Percentiles rank a stretch among this genome's conserved stretches.
Conservation (phyloP, 2,797 vertebrate species). For the Rhincodon typus region DNA sequence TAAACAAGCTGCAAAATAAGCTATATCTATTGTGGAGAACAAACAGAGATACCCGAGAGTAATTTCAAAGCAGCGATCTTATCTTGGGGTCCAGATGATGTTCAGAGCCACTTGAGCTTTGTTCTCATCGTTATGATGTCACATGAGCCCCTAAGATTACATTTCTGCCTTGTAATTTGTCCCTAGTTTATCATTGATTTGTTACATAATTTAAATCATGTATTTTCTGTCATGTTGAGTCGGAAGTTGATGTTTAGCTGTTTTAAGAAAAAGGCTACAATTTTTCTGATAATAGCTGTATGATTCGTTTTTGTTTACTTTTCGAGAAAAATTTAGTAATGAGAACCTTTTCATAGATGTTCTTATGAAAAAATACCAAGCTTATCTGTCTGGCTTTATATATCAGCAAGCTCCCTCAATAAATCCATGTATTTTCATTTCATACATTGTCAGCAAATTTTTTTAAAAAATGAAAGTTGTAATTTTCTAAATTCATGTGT, state of each 20-base stretch:
- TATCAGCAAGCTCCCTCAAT: neutral
- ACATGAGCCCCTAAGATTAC: conserved; percentile 2
- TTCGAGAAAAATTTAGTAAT: neutral
- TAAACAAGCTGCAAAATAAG: neutral
- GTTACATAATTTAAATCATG: conserved; percentile 22
- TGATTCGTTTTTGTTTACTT: neutral
- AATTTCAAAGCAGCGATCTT: conserved; percentile 17
- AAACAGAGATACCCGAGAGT: neutral
- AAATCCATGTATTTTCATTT: neutral
- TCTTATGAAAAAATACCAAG: neutral
- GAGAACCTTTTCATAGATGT: neutral
- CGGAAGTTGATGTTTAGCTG: conserved; percentile 9
- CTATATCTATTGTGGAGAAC: neutral
- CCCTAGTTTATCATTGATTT: conserved; percentile 15
- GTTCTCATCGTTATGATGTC: neutral
- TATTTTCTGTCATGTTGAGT: conserved; percentile 25
- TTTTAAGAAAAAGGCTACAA: neutral
- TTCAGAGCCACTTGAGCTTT: conserved; percentile 21
- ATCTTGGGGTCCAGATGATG: neutral
- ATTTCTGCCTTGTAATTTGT: conserved; percentile 13
- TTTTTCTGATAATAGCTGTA: neutral
- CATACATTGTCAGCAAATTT: neutral
- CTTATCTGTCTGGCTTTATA: neutral
- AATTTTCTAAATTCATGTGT: neutral
- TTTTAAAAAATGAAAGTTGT: neutral